These are phyloP conservation scores for Notoglanidium macrostoma DNA, from an alignment of 2,797 vertebrate genomes.

Conservation along the genomic window DNA sequence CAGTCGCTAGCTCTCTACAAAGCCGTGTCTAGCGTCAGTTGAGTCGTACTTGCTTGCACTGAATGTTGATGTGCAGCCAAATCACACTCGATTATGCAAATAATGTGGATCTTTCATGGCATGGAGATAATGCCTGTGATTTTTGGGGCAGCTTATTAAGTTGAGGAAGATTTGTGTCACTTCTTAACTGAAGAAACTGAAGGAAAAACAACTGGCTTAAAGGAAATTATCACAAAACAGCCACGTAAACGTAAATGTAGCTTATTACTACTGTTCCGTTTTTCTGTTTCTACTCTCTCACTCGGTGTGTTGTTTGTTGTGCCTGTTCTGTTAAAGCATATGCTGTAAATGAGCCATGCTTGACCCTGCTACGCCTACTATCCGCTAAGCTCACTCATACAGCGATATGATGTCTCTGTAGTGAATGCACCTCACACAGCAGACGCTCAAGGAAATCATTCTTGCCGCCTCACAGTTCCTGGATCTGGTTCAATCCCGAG, in stretches of 20 bases:
- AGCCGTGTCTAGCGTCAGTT: background rate
- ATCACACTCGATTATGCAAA: constrained; percentile 4
- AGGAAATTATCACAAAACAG: background rate
- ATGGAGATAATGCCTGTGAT: background rate
- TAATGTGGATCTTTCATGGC: background rate
- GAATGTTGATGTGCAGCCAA: background rate
- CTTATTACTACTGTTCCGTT: background rate
- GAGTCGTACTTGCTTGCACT: background rate
- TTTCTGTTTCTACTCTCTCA: background rate
- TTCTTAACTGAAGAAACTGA: background rate
- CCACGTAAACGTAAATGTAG: background rate
- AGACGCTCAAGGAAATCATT: constrained; percentile 34
- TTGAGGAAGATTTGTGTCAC: background rate
- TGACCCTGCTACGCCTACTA: constrained; percentile 49
- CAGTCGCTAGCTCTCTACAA: background rate
- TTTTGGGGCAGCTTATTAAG: background rate
- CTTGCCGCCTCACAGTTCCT: background rate
- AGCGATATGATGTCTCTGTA: background rate
- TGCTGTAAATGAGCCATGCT: constrained; percentile 24
- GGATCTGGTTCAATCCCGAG: background rate
- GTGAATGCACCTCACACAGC: constrained; percentile 32
- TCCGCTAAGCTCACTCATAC: constrained; percentile 29
- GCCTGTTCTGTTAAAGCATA: constrained; percentile 15
- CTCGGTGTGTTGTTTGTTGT: background rate
- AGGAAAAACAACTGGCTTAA: background rate